Conservation (phyloP, 2,888 invertebrate genomes). For the Antitype chi region DNA sequence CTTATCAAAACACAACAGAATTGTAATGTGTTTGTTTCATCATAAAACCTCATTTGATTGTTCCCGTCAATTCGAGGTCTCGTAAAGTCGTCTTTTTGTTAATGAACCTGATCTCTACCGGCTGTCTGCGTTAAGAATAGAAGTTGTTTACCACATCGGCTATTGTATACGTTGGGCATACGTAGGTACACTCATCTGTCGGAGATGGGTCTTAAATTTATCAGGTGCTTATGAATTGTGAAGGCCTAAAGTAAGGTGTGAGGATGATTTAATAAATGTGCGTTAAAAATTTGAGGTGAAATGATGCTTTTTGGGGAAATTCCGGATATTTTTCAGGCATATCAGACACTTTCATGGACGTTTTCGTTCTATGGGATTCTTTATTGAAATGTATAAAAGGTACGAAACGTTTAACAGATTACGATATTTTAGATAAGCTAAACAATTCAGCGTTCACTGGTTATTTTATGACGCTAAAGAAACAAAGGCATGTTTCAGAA, state of each 20-base stretch:
- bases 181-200: constrained; percentile 70
- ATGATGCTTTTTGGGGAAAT: neutral
- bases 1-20: constrained; percentile 59
- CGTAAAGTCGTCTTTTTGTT: constrained; percentile 76
- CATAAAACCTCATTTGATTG: constrained; percentile 70
- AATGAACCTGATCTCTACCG: constrained; percentile 78
- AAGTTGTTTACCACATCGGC: constrained; percentile 79
- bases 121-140: constrained; percentile 79
- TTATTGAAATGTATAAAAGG: no score
- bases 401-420: neutral
- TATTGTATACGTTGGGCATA: constrained; percentile 70
- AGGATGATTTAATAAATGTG: constrained; percentile 24
- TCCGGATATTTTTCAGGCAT: neutral
- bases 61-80: constrained; percentile 58
- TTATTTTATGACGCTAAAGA: constrained; percentile 27
- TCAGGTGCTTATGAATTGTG: constrained; percentile 76
- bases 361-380: neutral
- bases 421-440: constrained; percentile 13
- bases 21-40: constrained; percentile 57
- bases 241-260: constrained; percentile 46
- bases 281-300: constrained; percentile 2
- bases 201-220: constrained; percentile 79
- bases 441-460: neutral
- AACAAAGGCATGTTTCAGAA: constrained; percentile 36
- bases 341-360: neutral